Base-by-base conservation (phyloP, 2,888 invertebrate genomes). In the Chrysolina oricalcia region DNA sequence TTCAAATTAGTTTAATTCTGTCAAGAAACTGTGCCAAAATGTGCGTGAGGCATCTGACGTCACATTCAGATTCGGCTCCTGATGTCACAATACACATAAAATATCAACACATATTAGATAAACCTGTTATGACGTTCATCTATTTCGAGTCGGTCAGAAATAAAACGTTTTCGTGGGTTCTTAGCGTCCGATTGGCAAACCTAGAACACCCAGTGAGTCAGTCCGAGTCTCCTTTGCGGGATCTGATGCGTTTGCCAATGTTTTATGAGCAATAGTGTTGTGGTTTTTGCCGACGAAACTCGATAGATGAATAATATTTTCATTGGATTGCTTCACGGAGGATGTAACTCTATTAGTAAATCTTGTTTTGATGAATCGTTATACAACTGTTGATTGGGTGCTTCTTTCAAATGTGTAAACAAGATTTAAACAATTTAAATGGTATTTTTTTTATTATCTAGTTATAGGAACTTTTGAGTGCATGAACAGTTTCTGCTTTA, bases 141-240 rank as follows among this genome's bases (percentile, higher is more conserved):
- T 59, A 59, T 35, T 59, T 59, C 35, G n/a, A n/a, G n/a, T 17
- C n/a, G 59, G 59, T 27, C 59, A 35, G 23, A 59, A 59, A 59
- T 59, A 59, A 59, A 59, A 35, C n/a, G n/a, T 59, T 27, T 56
- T 59, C 53, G 53, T 53, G 53, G 53, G 53, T 53, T 53, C 21
- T 53, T 21, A 19, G 19, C 53, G 17, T 11, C 9, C 21, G 21
- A 13, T 53, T 59, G 59, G 59, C 23, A 23, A 59, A 59, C 27
- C 17, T 21, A 1, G 21, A 35, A 15, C 46, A 8, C 11, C 56
- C 23, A 27, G 27, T 59, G 59, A 59, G n/a, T 59, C 59, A 59
- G 13, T 53, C 11, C 5, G 9, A 13, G 53, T 53, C 53, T 53
- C 15, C 53, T 53, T 19, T 43, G 43, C 43, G 10, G 17, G 48